These are phyloP conservation scores for Bradypodion ventrale DNA, from an alignment of 2,797 vertebrate species.

Conservation along the genomic window DNA sequence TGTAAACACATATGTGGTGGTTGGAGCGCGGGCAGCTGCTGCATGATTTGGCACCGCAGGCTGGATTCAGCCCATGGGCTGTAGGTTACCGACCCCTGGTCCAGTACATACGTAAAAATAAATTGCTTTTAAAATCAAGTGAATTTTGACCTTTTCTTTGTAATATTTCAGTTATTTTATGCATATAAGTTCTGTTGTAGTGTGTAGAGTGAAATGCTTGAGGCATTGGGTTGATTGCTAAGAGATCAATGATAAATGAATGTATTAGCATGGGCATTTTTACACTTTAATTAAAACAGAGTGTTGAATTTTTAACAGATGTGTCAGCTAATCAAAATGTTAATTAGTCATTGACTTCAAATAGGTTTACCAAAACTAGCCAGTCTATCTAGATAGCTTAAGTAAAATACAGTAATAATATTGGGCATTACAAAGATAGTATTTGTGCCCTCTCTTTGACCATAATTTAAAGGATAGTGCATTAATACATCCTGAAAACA, in stretches of 20 bases:
- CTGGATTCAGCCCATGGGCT: no score
- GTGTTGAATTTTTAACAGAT: constrained; percentile 56
- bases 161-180: constrained; percentile 25
- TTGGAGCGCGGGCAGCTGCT: no score
- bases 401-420: neutral
- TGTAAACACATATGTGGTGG: no score
- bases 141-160: constrained; percentile 39
- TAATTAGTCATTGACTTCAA: constrained; percentile 58
- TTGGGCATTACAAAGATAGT: neutral
- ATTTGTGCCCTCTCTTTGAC: neutral
- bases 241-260: constrained; percentile 63
- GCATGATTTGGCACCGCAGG: no score
- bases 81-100: no score
- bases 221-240: constrained; percentile 36
- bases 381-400: constrained; percentile 16
- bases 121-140: neutral
- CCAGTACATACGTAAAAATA: neutral
- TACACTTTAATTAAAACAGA: constrained; percentile 59
- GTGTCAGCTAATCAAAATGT: constrained; percentile 54
- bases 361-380: constrained; percentile 50
- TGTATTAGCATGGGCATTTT: constrained; percentile 50
- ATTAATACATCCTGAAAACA: neutral
- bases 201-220: neutral
- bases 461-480: constrained; percentile 2
- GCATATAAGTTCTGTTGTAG: constrained; percentile 46